phyloP scores from a whole-genome alignment of 2,888 invertebrate genomes.

The Rhynchonema sp. region DNA sequence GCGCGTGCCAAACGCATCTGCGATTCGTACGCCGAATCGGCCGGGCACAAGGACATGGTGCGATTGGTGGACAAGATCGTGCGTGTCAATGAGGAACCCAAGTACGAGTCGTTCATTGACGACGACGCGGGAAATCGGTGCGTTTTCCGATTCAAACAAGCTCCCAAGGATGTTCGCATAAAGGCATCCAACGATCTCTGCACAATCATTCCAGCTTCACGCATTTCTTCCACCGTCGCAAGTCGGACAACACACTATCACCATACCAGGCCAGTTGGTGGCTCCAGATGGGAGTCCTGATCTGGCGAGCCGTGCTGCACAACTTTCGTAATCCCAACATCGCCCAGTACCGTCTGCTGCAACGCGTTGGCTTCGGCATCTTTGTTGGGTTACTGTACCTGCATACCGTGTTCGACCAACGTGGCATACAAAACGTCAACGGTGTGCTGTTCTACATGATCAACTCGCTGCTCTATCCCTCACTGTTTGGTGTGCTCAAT shows the following conservation, averaged over 20 bases:
- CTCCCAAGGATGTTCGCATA: no score
- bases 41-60: not conserved
- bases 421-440: constrained; percentile 78
- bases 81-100: not conserved
- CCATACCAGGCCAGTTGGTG: constrained; percentile 63
- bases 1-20: constrained; percentile 16
- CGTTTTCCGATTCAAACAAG: no score
- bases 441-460: constrained; percentile 68
- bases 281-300: constrained; percentile 61
- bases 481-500: constrained; percentile 70
- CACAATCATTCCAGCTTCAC: no score
- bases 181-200: no score
- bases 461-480: constrained; percentile 76
- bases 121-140: not conserved
- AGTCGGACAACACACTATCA: no score
- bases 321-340: constrained; percentile 69
- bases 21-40: constrained; percentile 17
- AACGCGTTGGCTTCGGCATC: constrained; percentile 3
- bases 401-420: constrained; percentile 56
- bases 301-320: constrained; percentile 77
- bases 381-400: constrained; percentile 65
- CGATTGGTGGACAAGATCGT: not conserved
- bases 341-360: not conserved
- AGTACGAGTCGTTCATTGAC: not conserved
- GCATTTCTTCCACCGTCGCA: no score